Percentiles rank a stretch among this genome's conserved stretches.
Evolutionary conservation across 1,140 invertebrate species (phyloP).

Genomic region (Lutraria rhynchaena): DNA sequence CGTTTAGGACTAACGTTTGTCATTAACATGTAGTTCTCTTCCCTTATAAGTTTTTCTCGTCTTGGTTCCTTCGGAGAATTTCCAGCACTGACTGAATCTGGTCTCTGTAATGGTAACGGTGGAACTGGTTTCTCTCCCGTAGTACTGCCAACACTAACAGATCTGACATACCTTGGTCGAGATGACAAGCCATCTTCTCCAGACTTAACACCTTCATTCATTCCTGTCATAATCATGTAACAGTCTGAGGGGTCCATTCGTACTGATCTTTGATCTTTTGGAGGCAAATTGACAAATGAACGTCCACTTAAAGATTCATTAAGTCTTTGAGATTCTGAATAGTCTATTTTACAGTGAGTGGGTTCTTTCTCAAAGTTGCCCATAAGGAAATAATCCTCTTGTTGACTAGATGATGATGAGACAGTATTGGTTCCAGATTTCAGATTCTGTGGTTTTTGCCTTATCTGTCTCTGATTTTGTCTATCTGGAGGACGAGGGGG

Average conservation of each 20-base stretch:
- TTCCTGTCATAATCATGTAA: constrained; percentile 74
- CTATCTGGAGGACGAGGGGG: constrained; percentile 68
- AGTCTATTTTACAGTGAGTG: constrained; percentile 48
- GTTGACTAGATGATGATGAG: constrained; percentile 48
- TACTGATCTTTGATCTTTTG: constrained; percentile 23
- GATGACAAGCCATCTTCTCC: neutral
- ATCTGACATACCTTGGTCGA: constrained; percentile 61
- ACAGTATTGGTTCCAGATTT: constrained; percentile 20
- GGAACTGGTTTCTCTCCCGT: neutral
- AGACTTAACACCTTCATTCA: constrained; percentile 21
- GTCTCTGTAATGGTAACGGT: constrained; percentile 13
- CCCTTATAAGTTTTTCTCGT: constrained; percentile 58
- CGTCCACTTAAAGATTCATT: constrained; percentile 34
- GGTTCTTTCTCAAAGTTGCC: constrained; percentile 67
- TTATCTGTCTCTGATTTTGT: constrained; percentile 45
- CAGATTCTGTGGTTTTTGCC: constrained; percentile 29
- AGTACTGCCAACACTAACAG: constrained; percentile 63
- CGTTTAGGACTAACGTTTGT: constrained; percentile 33
- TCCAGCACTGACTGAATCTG: constrained; percentile 55
- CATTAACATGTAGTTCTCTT: constrained; percentile 70
- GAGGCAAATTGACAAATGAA: constrained; percentile 35
- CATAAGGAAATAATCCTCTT: constrained; percentile 75
- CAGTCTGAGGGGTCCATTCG: constrained; percentile 33
- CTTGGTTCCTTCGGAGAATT: constrained; percentile 54
- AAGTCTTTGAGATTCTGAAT: constrained; percentile 39